These are phyloP conservation scores for Bicyclus anynana DNA, from an alignment of 1,140 invertebrate genomes.

Conservation along the genomic window DNA sequence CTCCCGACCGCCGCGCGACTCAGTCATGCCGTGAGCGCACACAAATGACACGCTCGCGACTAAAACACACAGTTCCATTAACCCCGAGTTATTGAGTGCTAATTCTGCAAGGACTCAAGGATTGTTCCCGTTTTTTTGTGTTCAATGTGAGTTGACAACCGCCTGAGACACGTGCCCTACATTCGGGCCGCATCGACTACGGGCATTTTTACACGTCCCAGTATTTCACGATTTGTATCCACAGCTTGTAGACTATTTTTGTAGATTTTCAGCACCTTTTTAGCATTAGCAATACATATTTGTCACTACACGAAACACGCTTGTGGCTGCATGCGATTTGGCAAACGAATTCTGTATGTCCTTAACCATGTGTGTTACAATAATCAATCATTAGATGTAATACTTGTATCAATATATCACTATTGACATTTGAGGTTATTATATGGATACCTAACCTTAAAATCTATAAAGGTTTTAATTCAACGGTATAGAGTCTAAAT, in stretches of 20 bases:
- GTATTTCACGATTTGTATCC: conserved; percentile 39
- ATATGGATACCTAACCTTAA: no score
- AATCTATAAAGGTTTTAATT: conserved; percentile 36
- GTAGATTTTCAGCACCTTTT: no score
- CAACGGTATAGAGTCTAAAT: conserved; percentile 45
- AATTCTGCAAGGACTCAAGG: conserved; percentile 38
- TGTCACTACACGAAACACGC: no score
- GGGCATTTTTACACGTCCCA: conserved; percentile 48
- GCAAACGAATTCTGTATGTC: not conserved
- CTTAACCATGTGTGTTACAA: not conserved
- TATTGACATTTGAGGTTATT: conserved; percentile 16
- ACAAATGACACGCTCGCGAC: conserved; percentile 60
- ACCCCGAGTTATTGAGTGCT: conserved; percentile 40
- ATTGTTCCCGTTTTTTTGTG: conserved; percentile 57
- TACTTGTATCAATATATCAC: not conserved
- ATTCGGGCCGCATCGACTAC: conserved; percentile 54
- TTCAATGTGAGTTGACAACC: conserved; percentile 65
- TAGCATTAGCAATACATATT: no score
- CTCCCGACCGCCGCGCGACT: conserved; percentile 40
- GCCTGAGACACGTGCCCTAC: conserved; percentile 65
- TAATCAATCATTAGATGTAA: not conserved
- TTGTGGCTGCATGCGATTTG: not conserved
- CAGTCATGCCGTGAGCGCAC: conserved; percentile 43
- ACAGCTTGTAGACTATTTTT: no score
- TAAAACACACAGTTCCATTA: conserved; percentile 28